Conservation (phyloP, 2,113 vertebrate species). For the Phylloscopus whistleri region DNA sequence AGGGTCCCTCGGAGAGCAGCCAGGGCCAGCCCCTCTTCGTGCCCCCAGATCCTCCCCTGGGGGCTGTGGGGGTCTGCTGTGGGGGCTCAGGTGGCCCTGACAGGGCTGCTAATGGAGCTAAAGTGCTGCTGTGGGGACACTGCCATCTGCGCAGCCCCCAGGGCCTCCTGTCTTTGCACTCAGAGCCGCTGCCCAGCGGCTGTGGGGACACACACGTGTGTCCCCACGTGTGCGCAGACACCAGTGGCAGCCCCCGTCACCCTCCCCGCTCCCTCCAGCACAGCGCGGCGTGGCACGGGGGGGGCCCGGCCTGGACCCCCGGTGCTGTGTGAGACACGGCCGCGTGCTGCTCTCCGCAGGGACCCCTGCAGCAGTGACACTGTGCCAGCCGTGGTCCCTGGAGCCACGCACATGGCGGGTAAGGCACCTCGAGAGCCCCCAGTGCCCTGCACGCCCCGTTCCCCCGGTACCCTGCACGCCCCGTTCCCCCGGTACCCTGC, state of each 20-base stretch:
- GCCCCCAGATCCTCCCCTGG: not conserved
- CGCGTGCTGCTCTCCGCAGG: conserved; percentile 47
- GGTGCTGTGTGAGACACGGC: not conserved
- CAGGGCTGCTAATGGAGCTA: conserved; percentile 62
- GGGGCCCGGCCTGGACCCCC: not conserved
- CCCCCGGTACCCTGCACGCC: too few species aligned
- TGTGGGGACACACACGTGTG: not conserved
- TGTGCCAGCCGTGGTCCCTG: not conserved
- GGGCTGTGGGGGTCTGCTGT: accelerated
- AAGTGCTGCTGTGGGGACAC: conserved; percentile 51
- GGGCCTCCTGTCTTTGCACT: not conserved
- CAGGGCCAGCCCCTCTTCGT: not conserved
- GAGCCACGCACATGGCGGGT: conserved; percentile 43
- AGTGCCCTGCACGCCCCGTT: accelerated
- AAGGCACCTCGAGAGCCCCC: not conserved
- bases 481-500: too few species aligned
- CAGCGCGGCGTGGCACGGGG: not conserved
- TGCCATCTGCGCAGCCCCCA: not conserved
- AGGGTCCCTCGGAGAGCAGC: not conserved
- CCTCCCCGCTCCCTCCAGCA: not conserved
- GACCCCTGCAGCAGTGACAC: conserved; percentile 36
- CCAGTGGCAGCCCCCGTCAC: not conserved
- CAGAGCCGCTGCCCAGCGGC: not conserved
- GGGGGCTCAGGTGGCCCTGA: conserved; percentile 23
- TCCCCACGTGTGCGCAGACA: not conserved